phyloP scores from a whole-genome alignment of 2,888 invertebrate species.

The Lithosia quadra region DNA sequence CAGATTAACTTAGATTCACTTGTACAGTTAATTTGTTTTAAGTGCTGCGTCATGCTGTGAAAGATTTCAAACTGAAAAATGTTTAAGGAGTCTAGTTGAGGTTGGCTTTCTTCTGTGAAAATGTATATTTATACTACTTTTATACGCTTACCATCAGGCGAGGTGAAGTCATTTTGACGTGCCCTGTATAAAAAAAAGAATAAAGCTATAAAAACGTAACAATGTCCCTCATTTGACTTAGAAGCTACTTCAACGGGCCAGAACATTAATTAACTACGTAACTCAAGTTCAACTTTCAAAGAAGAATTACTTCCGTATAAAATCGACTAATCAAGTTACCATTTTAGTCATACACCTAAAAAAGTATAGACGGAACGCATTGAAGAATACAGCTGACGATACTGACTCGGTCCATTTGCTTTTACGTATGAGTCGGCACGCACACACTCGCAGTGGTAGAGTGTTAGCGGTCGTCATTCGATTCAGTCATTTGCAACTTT shows the following conservation, averaged over 20 bases:
- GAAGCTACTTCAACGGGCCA: conserved; percentile 15
- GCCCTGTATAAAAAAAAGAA: too few relatives aligned
- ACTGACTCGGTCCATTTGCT: too few relatives aligned
- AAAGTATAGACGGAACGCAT: too few relatives aligned
- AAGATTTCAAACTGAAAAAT: conserved; percentile 30
- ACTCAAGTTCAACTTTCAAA: conserved; percentile 40
- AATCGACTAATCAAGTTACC: conserved; percentile 50
- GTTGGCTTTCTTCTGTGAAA: neutral
- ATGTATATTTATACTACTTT: neutral
- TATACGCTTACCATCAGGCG: too few relatives aligned
- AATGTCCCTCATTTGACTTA: neutral
- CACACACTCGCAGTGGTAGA: too few relatives aligned
- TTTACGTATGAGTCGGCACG: too few relatives aligned
- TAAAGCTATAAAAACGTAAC: too few relatives aligned
- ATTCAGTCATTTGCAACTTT: too few relatives aligned
- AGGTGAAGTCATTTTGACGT: too few relatives aligned
- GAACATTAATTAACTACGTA: conserved; percentile 36
- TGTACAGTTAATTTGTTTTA: conserved; percentile 43
- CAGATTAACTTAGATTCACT: conserved; percentile 52
- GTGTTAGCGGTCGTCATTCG: too few relatives aligned
- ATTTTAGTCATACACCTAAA: too few relatives aligned
- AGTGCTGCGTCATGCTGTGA: conserved; percentile 29
- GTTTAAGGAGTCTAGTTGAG: neutral
- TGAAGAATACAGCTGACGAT: too few relatives aligned
- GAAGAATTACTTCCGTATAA: conserved; percentile 41